Percentiles rank a stretch among this genome's conserved stretches.
Conservation (phyloP, 2,888 invertebrate species). For the Eilema griseolum region DNA sequence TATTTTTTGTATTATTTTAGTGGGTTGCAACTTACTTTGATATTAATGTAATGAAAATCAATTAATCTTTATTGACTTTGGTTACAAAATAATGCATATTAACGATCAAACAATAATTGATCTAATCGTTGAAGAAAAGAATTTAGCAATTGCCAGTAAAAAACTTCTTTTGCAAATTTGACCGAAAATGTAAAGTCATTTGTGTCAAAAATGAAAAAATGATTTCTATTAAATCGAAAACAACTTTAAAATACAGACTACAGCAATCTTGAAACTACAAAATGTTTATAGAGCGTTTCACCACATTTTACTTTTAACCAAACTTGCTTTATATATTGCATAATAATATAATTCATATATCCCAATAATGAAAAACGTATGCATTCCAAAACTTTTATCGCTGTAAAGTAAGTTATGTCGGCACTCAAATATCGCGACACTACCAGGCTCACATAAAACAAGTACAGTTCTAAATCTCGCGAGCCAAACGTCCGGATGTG, state of each 20-base stretch:
- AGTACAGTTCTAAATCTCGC: slow-evolving; percentile 68
- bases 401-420: slow-evolving; percentile 42
- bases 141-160: too few species aligned
- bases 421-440: slow-evolving; percentile 47
- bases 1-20: neutral
- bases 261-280: too few species aligned
- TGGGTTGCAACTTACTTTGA: neutral
- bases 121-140: too few species aligned
- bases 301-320: too few species aligned
- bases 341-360: neutral
- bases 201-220: too few species aligned
- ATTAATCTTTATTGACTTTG: neutral
- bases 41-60: neutral
- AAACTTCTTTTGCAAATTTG: too few species aligned
- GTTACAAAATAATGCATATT: neutral
- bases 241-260: too few species aligned
- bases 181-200: too few species aligned
- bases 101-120: too few species aligned
- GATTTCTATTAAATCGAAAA: too few species aligned
- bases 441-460: slow-evolving; percentile 52
- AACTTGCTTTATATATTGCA: too few species aligned
- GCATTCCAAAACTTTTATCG: slow-evolving; percentile 31
- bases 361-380: slow-evolving; percentile 7
- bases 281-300: too few species aligned
- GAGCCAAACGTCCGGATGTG: slow-evolving; percentile 63